phyloP scores from a whole-genome alignment of 2,888 invertebrate species.

The Heteropelma amictum region DNA sequence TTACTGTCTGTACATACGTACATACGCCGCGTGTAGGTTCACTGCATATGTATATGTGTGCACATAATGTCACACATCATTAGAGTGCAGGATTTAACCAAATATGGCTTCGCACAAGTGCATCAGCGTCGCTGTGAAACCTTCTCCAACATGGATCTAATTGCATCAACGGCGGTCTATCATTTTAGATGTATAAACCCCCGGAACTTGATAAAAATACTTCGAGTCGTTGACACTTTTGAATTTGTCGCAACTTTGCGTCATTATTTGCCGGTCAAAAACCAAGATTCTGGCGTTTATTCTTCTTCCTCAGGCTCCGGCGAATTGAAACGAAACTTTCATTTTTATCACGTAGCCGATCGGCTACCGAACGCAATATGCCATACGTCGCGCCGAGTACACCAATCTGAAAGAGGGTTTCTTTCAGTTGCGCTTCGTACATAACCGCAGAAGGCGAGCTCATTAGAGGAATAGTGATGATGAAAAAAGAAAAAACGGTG shows the following conservation, averaged over 20 bases:
- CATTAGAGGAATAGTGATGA: constrained; percentile 65
- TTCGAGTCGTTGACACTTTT: background rate
- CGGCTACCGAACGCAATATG: no score
- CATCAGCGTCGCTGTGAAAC: constrained; percentile 32
- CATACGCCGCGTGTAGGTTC: no score
- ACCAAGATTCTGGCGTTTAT: no score
- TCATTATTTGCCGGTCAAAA: no score
- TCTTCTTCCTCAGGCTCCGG: no score
- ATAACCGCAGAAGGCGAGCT: constrained; percentile 52
- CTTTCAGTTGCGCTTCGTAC: constrained; percentile 8
- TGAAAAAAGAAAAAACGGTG: constrained; percentile 46
- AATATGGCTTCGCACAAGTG: constrained; percentile 44
- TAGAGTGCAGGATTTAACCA: constrained; percentile 35
- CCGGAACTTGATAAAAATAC: background rate
- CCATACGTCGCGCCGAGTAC: no score
- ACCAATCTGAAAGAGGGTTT: constrained; percentile 18
- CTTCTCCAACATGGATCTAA: constrained; percentile 4
- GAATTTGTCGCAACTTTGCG: background rate
- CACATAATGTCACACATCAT: background rate
- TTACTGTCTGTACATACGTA: constrained; percentile 14
- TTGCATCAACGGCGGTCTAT: constrained; percentile 17
- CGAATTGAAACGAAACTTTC: no score
- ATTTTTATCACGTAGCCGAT: no score
- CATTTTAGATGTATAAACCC: background rate
- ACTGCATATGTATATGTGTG: background rate